Base-by-base conservation (phyloP, 30 jellyfish, hydroid and myxozoan species). In the Hydractinia symbiolongicarpus region DNA sequence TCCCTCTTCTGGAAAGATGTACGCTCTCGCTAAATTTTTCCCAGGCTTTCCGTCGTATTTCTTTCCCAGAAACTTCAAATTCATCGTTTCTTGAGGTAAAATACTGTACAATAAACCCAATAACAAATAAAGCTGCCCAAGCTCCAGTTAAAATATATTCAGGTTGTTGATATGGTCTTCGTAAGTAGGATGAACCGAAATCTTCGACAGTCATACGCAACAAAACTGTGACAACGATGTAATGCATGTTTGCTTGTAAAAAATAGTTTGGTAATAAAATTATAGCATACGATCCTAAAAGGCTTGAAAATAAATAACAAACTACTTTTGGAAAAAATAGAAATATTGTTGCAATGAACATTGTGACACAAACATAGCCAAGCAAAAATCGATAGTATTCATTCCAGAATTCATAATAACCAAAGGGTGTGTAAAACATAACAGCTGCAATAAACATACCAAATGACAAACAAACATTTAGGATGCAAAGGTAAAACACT, bases 321-420 rank as follows among this genome's bases (percentile, higher is more conserved):
- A 52, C 91, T 4, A 66, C 72, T 75, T 84, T 89, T 15, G 97
- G 97, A 61, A 84, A 84, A 80, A 84, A 89, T 30, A 76, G 9
- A 19, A 79, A 69, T 4, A 89, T 89, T 55, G 82, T 84, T 5
- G 95, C 85, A 66, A 78, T 50, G 21, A 72, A 81, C 13, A 84
- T 54, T 61, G 82, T 20, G 13, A 89, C 75, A 58, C 92, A 82
- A 9, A 58, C 74, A 70, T 81, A 82, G 0, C 90, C 77, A 19
- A 81, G 53, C 11, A 61, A 10, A 30, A 77, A 77, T n/a, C 53
- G 76, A 14, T 77, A 54, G 58, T 6, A 53, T 8, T 52, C 81
- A 53, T 54, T 20, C 85, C 85, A 77, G 50, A 77, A 21, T n/a
- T 57, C 17, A 61, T 54, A n/a, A 66, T 44, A 61, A 79, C 97